Evolutionary conservation across 2,888 invertebrate species (phyloP), one percentile per base, ranked within the genome.

Genomic region (Chromoteleia sp.): DNA sequence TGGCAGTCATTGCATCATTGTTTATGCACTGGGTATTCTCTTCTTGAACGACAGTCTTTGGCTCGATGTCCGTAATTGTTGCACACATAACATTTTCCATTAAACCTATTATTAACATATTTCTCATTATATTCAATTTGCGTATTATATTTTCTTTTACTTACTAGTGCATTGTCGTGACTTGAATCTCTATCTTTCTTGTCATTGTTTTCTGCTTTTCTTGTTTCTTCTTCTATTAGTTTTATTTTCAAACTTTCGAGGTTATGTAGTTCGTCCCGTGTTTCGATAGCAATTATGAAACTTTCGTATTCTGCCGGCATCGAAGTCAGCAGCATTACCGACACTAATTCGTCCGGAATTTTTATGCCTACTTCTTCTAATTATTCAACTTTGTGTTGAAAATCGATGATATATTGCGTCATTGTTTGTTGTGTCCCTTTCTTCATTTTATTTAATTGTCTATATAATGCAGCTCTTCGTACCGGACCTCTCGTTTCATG

Each of bases 401-500:
- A 85, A 8, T 33, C 10, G 5, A 8, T 8, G 2, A 33, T 8
- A 33, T 33, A 33, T 8, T 33, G 33, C 33, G 33, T 8, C 33
- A 33, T 33, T 1, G 33, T 33, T n/a, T n/a, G n/a, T n/a, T n/a
- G n/a, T n/a, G 33, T 1, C 7, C 1, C 10, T 8, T 33, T 8
- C 7, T 33, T 1, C 8, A 33, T 8, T 1, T 8, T 4, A 8
- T 6, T 1, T 8, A 33, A 33, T 33, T 33, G 33, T 8, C 5
- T 33, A 8, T 33, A 33, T 1, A 33, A 8, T 6, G 33, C 33
- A 8, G 82, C 71, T 50, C 84, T 83, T 6, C 81, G 65, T 5
- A 85, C 81, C 0, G 81, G 85, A 25, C 83, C 83, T 19, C 43
- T 10, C 0, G 78, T 78, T 54, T 83, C 70, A 39, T n/a, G n/a